Evolutionary conservation across 2,113 vertebrate genomes (phyloP), one percentile per base, ranked within the genome.

Genomic region (Trogon melanurus): DNA sequence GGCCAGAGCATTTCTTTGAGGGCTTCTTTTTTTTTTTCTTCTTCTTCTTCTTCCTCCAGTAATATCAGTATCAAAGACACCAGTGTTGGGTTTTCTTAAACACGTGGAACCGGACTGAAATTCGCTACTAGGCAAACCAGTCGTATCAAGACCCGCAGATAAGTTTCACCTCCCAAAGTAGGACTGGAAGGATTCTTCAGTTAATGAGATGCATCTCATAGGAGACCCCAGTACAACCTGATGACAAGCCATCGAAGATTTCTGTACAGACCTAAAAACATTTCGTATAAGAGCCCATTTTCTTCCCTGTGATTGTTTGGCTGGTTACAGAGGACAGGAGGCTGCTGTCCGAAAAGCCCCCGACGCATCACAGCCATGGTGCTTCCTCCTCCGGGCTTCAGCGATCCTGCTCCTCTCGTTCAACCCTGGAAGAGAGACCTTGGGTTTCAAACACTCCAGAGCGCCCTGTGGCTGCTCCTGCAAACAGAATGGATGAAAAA

Each of bases 1-100:
- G 88, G 78, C 51, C 84, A 85, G 48, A 50, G 67, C 3, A 11
- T 23, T 57, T 34, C 82, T 87, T 89, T 45, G 85, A 75, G 69
- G 73, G 73, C 32, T 95, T 20, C 32, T 81, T 64, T 58, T 26
- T 36, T 45, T 34, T 23, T 18, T 50, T 47, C 11, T 36, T 8
- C 16, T n/a, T n/a, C 27, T 29, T 19, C 53, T 62, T 84, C 45
- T 67, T 41, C 38, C 67, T 57, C 56, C 53, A 74, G 76, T 74
- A 80, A 93, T 51, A 79, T 67, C 38, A 14, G 60, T 20, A 94
- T 94, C 89, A 95, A 91, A 96, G 92, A 7, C 51, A 25, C 20
- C 61, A 48, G 66, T 84, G 88, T 61, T 30, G 67, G 62, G 57
- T 25, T 82, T 64, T 67, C 67, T 75, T 34, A 81, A 83, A 11